Evolutionary conservation across 2,797 vertebrate species (phyloP).

Genomic region (Carapus acus): DNA sequence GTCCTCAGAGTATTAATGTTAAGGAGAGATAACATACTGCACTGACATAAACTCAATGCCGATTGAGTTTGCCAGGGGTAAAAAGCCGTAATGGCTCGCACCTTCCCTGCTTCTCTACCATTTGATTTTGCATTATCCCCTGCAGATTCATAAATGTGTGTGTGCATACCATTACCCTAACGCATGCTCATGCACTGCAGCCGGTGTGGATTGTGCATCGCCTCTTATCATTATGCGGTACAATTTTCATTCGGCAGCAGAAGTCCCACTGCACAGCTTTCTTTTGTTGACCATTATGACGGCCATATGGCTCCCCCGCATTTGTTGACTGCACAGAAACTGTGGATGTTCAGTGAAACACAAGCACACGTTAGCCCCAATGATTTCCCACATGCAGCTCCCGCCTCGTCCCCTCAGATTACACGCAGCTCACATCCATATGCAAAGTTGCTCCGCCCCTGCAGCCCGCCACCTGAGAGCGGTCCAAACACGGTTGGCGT

Average conservation of each 20-base stretch:
- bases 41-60: no score
- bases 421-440: conserved; percentile 27
- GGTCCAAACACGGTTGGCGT: conserved; percentile 28
- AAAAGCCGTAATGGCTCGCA: no score
- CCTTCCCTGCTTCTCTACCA: no score
- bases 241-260: conserved; percentile 37
- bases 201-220: conserved; percentile 6
- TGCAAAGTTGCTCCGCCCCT: conserved; percentile 25
- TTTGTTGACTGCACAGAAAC: conserved; percentile 43
- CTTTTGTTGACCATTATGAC: conserved; percentile 28
- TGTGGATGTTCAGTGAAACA: conserved; percentile 50
- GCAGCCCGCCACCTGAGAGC: conserved; percentile 38
- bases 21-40: no score
- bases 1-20: no score
- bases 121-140: no score
- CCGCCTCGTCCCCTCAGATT: conserved; percentile 50
- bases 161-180: conserved; percentile 7
- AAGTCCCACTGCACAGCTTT: conserved; percentile 12
- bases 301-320: conserved; percentile 45
- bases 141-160: no score
- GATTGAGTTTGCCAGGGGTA: no score
- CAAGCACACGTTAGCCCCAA: conserved; percentile 59
- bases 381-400: conserved; percentile 47
- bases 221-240: conserved; percentile 18
- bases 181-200: conserved; percentile 16